phyloP scores from a whole-genome alignment of 2,113 vertebrate species.

The Mesoclemmys tuberculata region DNA sequence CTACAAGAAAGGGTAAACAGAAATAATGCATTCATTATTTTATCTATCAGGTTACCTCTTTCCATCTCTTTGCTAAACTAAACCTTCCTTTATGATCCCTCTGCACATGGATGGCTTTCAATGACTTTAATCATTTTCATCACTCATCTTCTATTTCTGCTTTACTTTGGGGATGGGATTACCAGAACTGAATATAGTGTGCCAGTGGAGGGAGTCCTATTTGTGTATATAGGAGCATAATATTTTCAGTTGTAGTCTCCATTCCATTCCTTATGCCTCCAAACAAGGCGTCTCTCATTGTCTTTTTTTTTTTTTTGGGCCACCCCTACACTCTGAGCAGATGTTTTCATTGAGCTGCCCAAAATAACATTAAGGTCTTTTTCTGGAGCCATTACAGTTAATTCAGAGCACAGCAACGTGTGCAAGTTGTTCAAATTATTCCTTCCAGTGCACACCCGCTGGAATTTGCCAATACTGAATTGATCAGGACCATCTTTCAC shows the following conservation, averaged over 20 bases:
- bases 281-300: background rate
- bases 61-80: background rate
- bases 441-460: background rate
- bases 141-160: background rate
- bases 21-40: background rate
- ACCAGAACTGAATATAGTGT: background rate
- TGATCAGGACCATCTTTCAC: background rate
- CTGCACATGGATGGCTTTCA: background rate
- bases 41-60: background rate
- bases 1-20: background rate
- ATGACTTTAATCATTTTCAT: background rate
- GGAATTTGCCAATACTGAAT: background rate
- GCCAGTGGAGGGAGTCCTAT: background rate
- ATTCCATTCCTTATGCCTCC: background rate
- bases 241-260: background rate
- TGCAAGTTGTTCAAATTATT: background rate
- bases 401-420: background rate
- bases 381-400: background rate
- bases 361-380: background rate
- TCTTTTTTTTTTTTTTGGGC: background rate
- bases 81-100: background rate
- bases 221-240: background rate
- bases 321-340: background rate
- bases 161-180: background rate
- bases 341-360: background rate